These are phyloP conservation scores for Palaemon carinicauda DNA, from an alignment of 1,140 invertebrate species.

Conservation along the genomic window DNA sequence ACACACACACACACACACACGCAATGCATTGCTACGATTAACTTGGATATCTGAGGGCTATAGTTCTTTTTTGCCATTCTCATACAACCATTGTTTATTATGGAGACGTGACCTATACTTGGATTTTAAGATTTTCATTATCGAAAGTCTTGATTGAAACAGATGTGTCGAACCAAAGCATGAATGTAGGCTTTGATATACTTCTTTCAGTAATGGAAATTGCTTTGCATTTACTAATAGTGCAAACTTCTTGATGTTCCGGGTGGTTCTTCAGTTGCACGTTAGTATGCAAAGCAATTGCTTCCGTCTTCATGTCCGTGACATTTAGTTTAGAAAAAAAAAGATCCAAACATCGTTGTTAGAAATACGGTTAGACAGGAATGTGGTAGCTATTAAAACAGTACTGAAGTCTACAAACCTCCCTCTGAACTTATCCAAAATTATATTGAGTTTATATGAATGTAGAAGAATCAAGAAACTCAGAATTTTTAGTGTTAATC, in stretches of 20 bases:
- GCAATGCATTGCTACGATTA: background rate
- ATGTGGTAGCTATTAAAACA: background rate
- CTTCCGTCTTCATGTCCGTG: background rate
- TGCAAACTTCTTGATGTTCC: background rate
- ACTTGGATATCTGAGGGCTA: background rate
- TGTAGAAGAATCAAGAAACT: background rate
- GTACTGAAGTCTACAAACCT: conserved; percentile 6
- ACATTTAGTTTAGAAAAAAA: background rate
- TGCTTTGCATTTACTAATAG: background rate
- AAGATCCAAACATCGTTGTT: no score
- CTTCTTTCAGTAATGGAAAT: background rate
- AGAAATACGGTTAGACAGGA: background rate
- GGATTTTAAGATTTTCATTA: background rate
- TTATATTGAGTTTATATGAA: background rate
- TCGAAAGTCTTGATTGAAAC: background rate
- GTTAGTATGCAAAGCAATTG: conserved; percentile 19
- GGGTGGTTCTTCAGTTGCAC: conserved; percentile 1
- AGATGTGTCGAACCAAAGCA: background rate
- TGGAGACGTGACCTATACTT: conserved; percentile 17
- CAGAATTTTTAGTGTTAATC: background rate
- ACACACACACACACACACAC: no score
- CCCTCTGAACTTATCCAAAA: background rate
- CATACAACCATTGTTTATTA: background rate
- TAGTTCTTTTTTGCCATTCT: background rate
- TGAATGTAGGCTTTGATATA: background rate